Base-by-base conservation (phyloP, 2,797 vertebrate species). In the Melanotaenia parkinsoni region DNA sequence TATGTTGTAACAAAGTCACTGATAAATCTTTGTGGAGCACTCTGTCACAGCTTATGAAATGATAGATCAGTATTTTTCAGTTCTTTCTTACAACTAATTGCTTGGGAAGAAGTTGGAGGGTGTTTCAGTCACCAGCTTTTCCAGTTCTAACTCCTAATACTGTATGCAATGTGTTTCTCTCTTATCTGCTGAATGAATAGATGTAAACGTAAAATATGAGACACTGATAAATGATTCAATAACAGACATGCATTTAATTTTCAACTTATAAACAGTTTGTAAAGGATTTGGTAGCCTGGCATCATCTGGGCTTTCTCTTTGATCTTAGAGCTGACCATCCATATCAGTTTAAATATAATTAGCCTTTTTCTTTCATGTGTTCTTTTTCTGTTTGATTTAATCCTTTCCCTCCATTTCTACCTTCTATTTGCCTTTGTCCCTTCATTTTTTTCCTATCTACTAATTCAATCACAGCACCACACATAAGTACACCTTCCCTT, bases 391-490 rank as follows among this genome's bases (percentile, higher is more conserved):
- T 20, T 47, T 47, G 1, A 10, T 50, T 50, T 50, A 13, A 6
- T 7, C 2, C 33, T 47, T 47, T 18, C 33, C 32, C 26, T 18
- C 32, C 1, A 37, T 43, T 50, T 24, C 1, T 45, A 4, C 63
- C 32, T 11, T 68, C 16, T 57, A 12, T 70, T 50, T 66, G 38
- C 70, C 26, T 58, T 22, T 28, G 58, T 4, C 54, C 10, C 40
- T 26, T 70, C 40, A 67, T 63, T 32, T 10, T 10, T 4, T 40
- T 40, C 59, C 37, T 30, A 32, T 62, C 51, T 58, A 10, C 59
- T 74, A 74, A 83, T 75, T 84, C 79, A 84, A 65, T 83, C 81
- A 61, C 62, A 67, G 43, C 38, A 65, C 67, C 59, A 64, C 30
- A 68, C 67, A 71, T 70, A 72, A 67, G 51, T 11, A 28, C 64